Evolutionary conservation across 2,888 invertebrate genomes (phyloP), one percentile per base, ranked within the genome.

Genomic region (Itoplectis maculator): DNA sequence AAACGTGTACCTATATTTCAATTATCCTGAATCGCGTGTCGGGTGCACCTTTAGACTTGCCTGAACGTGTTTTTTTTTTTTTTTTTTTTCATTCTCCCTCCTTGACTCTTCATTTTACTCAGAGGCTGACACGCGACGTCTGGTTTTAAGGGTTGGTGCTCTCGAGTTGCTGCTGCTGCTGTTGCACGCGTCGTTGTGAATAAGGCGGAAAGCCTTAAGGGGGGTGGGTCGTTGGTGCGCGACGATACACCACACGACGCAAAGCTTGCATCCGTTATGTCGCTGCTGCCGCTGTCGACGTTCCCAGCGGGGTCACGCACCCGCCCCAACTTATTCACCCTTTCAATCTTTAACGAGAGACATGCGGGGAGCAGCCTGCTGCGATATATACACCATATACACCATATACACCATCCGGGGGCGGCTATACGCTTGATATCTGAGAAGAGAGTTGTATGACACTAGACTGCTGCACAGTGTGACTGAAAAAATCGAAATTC

Each of bases 101-200:
- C 51, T 15, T 63, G 23, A 49, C 74, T 65, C 37, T 6, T 40
- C 8, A 5, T 74, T 65, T 63, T 37, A 47, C 9, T n/a, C 35
- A 59, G 29, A 29, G 54, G 54, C 66, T 54, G 75, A 65, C 66
- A 75, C 66, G 75, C 66, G 66, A 65, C 56, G 65, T 75, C 74
- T 75, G 74, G 29, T 75, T 51, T 75, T 75, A 47, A 75, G 75
- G 75, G 75, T 75, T 56, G 66, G 29, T 56, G 56, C 54, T 75
- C 75, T 75, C 45, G 42, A 18, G 75, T 29, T 15, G 51, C 45
- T 37, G 35, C 54, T 40, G 59, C 23, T 29, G 37, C 56, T 40
- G 65, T 11, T 49, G 70, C 40, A 18, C 23, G 56, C 23, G 29
- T 42, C 23, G 70, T 20, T 42, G 70, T 54, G 56, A 49, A 70